Conservation (phyloP, 30 jellyfish, hydroid and myxozoan species). For the Hydractinia symbiolongicarpus region DNA sequence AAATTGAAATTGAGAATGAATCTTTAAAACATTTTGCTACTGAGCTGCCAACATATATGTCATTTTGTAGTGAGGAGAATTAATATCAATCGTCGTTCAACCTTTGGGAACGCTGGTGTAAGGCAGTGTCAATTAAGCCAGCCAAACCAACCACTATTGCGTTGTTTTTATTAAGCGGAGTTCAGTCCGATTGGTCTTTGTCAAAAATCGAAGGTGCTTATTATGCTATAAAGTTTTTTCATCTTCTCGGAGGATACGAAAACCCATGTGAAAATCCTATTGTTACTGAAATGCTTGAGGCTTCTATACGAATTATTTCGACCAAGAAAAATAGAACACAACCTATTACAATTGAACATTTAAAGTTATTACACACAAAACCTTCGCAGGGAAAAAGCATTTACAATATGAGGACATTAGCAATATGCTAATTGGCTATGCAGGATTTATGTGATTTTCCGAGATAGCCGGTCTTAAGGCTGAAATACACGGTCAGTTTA, state of each 20-base stretch:
- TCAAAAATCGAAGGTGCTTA: background rate
- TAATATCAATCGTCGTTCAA: background rate
- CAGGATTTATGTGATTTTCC: slow-evolving; percentile 4
- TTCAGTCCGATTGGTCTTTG: slow-evolving; percentile 1
- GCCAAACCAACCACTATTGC: slow-evolving; percentile 9
- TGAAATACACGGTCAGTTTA: too few species aligned
- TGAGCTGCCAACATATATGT: slow-evolving; percentile 3
- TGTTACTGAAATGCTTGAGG: background rate
- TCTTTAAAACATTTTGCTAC: background rate
- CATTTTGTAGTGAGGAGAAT: background rate
- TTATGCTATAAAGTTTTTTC: slow-evolving; percentile 3
- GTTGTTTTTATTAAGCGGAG: background rate
- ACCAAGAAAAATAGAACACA: background rate
- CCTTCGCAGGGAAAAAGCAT: background rate
- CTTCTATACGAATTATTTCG: background rate
- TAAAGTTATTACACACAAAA: background rate
- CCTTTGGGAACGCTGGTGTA: background rate
- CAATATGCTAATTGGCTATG: background rate
- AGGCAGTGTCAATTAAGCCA: background rate
- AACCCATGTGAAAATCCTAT: background rate
- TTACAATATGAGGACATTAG: slow-evolving; percentile 11
- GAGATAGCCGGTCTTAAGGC: background rate
- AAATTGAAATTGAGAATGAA: background rate
- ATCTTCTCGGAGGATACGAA: background rate
- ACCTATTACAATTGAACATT: slow-evolving; percentile 17